Conservation (phyloP, 2,113 vertebrate species). For the Podocnemis expansa region DNA sequence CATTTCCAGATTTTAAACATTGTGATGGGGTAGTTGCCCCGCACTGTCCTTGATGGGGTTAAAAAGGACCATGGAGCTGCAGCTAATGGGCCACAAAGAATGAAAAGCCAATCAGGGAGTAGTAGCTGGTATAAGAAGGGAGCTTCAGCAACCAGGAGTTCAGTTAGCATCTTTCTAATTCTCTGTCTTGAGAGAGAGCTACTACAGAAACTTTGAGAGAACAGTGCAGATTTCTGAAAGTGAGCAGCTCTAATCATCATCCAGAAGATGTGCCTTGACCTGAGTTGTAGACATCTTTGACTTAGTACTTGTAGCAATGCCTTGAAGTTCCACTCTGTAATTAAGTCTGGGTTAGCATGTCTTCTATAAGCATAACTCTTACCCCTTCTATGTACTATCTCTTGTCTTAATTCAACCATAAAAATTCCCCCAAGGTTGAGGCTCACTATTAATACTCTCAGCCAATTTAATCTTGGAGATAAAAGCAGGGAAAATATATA, state of each 20-base stretch:
- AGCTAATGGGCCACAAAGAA: too few relatives aligned
- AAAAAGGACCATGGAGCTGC: too few relatives aligned
- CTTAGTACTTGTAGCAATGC: not conserved
- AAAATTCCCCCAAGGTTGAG: not conserved
- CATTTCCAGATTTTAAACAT: not conserved
- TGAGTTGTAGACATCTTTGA: rapidly evolving
- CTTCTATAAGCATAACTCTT: not conserved
- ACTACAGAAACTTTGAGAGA: not conserved
- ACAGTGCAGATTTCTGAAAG: not conserved
- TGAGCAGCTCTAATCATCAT: not conserved
- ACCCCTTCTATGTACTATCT: not conserved
- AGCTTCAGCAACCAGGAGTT: too few relatives aligned
- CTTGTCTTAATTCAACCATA: not conserved
- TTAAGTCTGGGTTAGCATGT: not conserved
- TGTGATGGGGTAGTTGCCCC: too few relatives aligned
- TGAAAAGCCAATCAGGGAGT: too few relatives aligned
- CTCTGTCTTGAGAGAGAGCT: not conserved
- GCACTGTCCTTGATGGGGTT: too few relatives aligned
- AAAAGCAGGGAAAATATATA: not conserved
- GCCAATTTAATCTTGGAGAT: not conserved
- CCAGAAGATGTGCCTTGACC: not conserved
- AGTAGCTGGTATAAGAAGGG: too few relatives aligned
- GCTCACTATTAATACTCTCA: not conserved
- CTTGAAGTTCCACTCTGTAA: not conserved
- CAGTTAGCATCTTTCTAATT: not conserved